Conservation (phyloP, 64 coral and sea anemone genomes). For the Stichodactyla mertensii region DNA sequence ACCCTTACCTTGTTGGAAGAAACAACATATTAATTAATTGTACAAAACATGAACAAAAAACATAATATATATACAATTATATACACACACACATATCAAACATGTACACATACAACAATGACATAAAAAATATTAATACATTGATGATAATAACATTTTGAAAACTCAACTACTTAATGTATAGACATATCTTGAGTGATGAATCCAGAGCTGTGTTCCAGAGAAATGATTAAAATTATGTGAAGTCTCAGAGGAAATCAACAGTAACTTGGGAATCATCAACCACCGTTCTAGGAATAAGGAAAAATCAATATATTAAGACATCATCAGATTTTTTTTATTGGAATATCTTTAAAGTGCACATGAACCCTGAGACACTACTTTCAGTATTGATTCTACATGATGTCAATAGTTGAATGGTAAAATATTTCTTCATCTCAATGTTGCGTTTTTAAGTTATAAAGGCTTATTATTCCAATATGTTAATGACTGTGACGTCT, state of each 20-base stretch:
- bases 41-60: neutral
- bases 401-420: too few relatives aligned
- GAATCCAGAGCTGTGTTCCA: neutral
- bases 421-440: too few relatives aligned
- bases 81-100: neutral
- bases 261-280: slow-evolving; percentile 97
- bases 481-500: too few relatives aligned
- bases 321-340: too few relatives aligned
- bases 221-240: neutral
- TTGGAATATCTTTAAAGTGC: too few relatives aligned
- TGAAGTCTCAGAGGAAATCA: slow-evolving; percentile 67
- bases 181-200: neutral
- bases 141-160: neutral
- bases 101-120: neutral
- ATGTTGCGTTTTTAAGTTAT: too few relatives aligned
- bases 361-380: too few relatives aligned
- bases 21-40: neutral
- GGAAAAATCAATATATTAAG: slow-evolving; percentile 5
- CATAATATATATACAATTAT: neutral
- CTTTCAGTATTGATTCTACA: too few relatives aligned
- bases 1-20: neutral
- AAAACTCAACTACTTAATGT: neutral
- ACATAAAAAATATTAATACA: neutral
- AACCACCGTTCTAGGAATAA: slow-evolving; percentile 76
- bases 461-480: too few relatives aligned